These are phyloP conservation scores for Xanthostigma xanthostigma DNA, from an alignment of 2,888 invertebrate genomes.

Conservation along the genomic window DNA sequence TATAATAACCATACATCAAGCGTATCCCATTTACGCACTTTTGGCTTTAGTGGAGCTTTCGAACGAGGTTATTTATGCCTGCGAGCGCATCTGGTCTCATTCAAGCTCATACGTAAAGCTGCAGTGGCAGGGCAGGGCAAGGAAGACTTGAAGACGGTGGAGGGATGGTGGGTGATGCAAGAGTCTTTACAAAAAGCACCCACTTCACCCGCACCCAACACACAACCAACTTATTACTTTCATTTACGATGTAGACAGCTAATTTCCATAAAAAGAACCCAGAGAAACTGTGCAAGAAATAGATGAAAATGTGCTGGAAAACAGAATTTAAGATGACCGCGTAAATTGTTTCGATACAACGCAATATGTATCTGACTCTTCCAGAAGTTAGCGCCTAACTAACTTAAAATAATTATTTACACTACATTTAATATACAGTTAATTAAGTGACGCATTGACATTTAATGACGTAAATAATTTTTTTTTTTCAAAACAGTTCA, in stretches of 20 bases:
- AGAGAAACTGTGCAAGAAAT: conserved; percentile 7
- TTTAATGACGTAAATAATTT: too few relatives aligned
- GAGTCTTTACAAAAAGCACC: background rate
- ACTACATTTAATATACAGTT: conserved; percentile 23
- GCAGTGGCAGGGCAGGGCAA: too few relatives aligned
- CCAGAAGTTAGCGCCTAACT: conserved; percentile 9
- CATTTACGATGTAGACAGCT: conserved; percentile 19
- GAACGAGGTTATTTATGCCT: conserved; percentile 6
- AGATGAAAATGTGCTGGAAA: conserved; percentile 6
- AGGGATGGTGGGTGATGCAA: background rate
- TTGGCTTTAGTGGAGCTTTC: conserved; percentile 5
- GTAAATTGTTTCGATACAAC: conserved; percentile 4
- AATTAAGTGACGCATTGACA: too few relatives aligned
- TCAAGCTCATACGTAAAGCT: background rate
- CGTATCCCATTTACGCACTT: conserved; percentile 7
- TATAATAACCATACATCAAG: conserved; percentile 6
- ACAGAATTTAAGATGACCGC: conserved; percentile 4
- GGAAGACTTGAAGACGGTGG: too few relatives aligned
- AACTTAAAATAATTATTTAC: conserved; percentile 10
- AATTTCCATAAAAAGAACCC: conserved; percentile 17
- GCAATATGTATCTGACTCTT: conserved; percentile 4
- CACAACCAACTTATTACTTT: conserved; percentile 16
- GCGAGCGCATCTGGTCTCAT: conserved; percentile 10
- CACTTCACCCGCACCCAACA: conserved; percentile 4
- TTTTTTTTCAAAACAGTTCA: too few relatives aligned